These are phyloP conservation scores for Yponomeuta malinellus DNA, from an alignment of 2,888 invertebrate species.

Conservation along the genomic window DNA sequence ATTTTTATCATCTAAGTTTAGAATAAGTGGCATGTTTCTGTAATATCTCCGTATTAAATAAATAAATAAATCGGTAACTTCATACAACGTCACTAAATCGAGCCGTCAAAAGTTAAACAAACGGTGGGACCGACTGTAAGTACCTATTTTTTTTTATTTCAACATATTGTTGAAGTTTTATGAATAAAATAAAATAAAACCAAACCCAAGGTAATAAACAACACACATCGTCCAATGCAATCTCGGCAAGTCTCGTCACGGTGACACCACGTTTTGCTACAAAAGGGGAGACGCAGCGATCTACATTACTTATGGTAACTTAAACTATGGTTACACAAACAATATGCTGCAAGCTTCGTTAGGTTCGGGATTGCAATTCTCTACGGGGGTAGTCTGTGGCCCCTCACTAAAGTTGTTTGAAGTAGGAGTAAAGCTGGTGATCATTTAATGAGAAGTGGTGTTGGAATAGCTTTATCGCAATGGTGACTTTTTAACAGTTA, in stretches of 20 bases:
- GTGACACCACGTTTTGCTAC: not conserved
- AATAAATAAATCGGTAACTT: too few relatives aligned
- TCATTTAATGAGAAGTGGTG: not conserved
- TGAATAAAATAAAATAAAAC: too few relatives aligned
- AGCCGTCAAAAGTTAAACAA: too few relatives aligned
- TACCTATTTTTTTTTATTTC: too few relatives aligned
- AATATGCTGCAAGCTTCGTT: conserved; percentile 65
- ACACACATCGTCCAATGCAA: not conserved
- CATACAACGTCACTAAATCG: too few relatives aligned
- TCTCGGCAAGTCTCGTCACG: not conserved
- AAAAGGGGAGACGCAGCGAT: conserved; percentile 28
- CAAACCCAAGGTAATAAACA: not conserved
- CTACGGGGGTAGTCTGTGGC: conserved; percentile 3
- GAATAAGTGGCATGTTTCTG: too few relatives aligned
- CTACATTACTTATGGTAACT: conserved; percentile 55
- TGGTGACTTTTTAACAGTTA: too few relatives aligned
- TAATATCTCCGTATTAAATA: too few relatives aligned
- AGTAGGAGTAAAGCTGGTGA: not conserved
- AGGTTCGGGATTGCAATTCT: conserved; percentile 30
- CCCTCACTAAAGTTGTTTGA: not conserved
- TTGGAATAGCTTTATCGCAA: not conserved
- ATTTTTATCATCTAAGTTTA: too few relatives aligned
- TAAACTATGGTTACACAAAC: conserved; percentile 60
- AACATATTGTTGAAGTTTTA: too few relatives aligned
- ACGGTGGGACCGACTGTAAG: too few relatives aligned